Percentiles rank a stretch among this genome's conserved stretches.
phyloP scores from a whole-genome alignment of 2,113 vertebrate species.

The Telmatochromis brachygnathus region DNA sequence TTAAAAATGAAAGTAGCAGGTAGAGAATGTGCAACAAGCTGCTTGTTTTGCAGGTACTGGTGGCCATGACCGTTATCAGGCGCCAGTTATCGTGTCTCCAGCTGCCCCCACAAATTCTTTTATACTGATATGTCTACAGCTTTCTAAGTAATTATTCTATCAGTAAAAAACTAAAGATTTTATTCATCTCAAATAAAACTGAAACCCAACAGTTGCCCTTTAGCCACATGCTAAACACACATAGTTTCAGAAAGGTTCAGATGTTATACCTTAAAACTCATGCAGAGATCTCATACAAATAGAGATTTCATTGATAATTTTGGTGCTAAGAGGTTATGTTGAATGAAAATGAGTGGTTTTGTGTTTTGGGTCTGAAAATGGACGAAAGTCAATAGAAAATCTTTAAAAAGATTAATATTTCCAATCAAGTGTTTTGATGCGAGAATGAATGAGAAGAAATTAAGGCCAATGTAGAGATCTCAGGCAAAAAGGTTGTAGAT shows the following conservation, averaged over 20 bases:
- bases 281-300: neutral
- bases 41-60: neutral
- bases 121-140: neutral
- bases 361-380: neutral
- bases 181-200: neutral
- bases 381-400: neutral
- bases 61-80: neutral
- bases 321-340: neutral
- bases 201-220: neutral
- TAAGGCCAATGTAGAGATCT: neutral
- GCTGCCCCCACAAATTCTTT: neutral
- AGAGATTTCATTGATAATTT: neutral
- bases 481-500: neutral
- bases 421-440: neutral
- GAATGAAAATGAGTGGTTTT: neutral
- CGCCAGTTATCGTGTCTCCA: neutral
- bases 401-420: neutral
- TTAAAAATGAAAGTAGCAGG: accelerated
- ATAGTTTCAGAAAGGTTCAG: neutral
- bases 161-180: neutral
- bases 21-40: neutral
- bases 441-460: neutral
- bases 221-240: neutral
- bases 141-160: neutral
- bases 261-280: neutral